phyloP scores from a whole-genome alignment of 1,140 invertebrate species.

The Melitaea cinxia region DNA sequence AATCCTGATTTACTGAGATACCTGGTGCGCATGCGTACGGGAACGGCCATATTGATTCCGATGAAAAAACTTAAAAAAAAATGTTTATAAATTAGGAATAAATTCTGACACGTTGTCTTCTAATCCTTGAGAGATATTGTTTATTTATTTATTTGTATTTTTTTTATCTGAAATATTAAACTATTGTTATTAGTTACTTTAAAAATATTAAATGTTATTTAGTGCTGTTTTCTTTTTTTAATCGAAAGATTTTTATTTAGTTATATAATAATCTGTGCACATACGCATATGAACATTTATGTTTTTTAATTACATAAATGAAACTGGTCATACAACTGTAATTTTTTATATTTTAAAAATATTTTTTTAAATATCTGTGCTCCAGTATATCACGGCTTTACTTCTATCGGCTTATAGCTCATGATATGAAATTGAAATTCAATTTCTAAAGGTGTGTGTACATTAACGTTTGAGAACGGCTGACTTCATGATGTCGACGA shows the following conservation, averaged over 20 bases:
- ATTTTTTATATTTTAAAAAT: no score
- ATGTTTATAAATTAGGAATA: conserved; percentile 5
- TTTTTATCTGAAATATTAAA: neutral
- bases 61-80: conserved; percentile 20
- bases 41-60: conserved; percentile 37
- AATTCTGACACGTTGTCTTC: conserved; percentile 9
- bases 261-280: no score
- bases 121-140: neutral
- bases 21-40: conserved; percentile 44
- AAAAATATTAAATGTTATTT: no score
- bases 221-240: no score
- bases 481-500: conserved; percentile 37
- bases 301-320: no score
- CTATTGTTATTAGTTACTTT: no score
- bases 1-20: conserved; percentile 71
- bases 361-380: neutral
- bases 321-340: no score
- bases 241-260: no score
- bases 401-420: conserved; percentile 32
- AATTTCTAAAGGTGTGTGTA: conserved; percentile 48
- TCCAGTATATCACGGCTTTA: conserved; percentile 15
- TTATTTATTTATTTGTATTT: neutral
- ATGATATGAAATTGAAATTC: conserved; percentile 48
- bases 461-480: conserved; percentile 40
- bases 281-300: no score